Conservation (phyloP, 2,888 invertebrate species). For the Crossocerus cetratus region DNA sequence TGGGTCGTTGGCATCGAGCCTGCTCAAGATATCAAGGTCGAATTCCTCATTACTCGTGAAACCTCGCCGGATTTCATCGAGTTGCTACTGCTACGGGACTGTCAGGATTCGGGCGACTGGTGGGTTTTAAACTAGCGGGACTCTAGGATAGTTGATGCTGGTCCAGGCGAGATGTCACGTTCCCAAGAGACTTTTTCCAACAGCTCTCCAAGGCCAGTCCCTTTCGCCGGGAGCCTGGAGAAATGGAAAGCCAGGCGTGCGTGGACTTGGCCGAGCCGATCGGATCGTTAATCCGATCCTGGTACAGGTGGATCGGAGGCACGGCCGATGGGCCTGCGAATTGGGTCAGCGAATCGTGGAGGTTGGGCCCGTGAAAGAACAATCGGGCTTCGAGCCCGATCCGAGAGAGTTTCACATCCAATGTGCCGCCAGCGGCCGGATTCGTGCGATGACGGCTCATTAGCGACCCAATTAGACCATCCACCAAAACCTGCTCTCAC, state of each 20-base stretch:
- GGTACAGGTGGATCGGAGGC: constrained; percentile 48
- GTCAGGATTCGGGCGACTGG: no score
- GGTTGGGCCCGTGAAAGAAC: constrained; percentile 28
- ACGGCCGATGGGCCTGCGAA: constrained; percentile 47
- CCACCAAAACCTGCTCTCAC: constrained; percentile 7
- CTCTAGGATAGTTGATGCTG: no score
- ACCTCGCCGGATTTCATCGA: no score
- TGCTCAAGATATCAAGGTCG: no score
- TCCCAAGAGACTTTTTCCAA: constrained; percentile 19
- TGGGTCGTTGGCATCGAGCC: no score
- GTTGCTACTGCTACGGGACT: no score
- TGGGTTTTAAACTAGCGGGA: no score
- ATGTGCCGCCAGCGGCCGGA: constrained; percentile 11
- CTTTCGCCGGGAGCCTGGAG: constrained; percentile 34
- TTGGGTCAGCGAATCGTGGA: constrained; percentile 57
- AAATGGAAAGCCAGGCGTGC: constrained; percentile 21
- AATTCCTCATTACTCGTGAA: no score
- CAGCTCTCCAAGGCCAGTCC: constrained; percentile 37
- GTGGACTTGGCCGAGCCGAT: background rate
- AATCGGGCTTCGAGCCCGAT: constrained; percentile 35
- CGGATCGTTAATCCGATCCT: constrained; percentile 36
- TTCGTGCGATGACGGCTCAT: constrained; percentile 25
- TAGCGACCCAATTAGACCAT: constrained; percentile 31
- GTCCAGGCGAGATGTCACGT: no score
- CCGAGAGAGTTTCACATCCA: constrained; percentile 20